Evolutionary conservation across 2,113 vertebrate genomes (phyloP), one percentile per base, ranked within the genome.

Genomic region (Aptenodytes forsteri): DNA sequence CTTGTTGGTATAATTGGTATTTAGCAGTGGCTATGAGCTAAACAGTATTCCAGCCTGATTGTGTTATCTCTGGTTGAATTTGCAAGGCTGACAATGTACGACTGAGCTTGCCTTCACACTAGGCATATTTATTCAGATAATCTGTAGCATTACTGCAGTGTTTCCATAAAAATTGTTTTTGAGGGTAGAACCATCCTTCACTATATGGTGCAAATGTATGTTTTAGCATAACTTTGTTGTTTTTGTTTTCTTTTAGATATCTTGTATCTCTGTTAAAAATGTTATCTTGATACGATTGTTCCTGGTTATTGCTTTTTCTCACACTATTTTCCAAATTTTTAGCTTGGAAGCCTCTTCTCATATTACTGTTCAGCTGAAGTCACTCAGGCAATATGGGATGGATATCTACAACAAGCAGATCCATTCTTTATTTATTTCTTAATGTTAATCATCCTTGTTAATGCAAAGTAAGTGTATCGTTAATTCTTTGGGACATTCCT

Each of bases 391-490:
- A 98, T 99, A 97, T 99, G 99, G 99, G 99, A 99, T 98, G 98
- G 98, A 95, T 99, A 99, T 97, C 97, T 99, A 97, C 99, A 99
- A 91, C 99, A 99, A 98, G 99, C 99, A 20, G 99, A 99, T 98
- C 99, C 99, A 79, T 99, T 99, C 98, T 99, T 99, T 97, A 98
- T 99, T 98, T 99, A 99, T 98, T 99, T 99, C 97, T 98, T 99
- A 96, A 99, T 99, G 99, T 98, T 99, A 94, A 99, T 99, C 98
- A 99, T 99, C 97, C 99, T 99, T 91, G 99, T 99, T 97, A 99
- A 99, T 96, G 98, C 99, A 98, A 99, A 99, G 99, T 99, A 98
- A 95, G 99, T 98, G 83, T 84, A 13, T 69, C 49, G 18, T 90
- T 95, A 44, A 44, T 85, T 93, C 56, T 87, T 46, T 38, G 34